Percentiles rank a stretch among this genome's conserved stretches.
Evolutionary conservation across 1,140 invertebrate genomes (phyloP).

Genomic region (Brachionus angularis): DNA sequence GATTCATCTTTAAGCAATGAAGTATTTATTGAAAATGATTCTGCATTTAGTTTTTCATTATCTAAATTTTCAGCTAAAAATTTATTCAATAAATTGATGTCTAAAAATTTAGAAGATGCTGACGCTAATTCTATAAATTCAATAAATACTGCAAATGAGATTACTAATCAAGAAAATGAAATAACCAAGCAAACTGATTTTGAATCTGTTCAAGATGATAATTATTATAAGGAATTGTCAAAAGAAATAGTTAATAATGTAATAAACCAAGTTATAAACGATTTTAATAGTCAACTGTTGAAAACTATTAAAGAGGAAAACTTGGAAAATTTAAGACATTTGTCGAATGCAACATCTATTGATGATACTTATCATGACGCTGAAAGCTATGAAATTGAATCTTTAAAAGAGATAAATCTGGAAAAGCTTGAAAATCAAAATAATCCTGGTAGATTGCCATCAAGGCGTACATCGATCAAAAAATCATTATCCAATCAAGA

Average conservation of each 20-base stretch:
- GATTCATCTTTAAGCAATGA: conserved; percentile 42
- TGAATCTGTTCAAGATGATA: too few species aligned
- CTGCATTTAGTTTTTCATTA: conserved; percentile 24
- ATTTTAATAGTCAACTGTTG: background rate
- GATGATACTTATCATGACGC: conserved; percentile 5
- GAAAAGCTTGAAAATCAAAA: background rate
- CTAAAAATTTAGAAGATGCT: conserved; percentile 3
- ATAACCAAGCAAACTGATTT: too few species aligned
- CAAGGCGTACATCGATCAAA: background rate
- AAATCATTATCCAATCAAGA: conserved; percentile 40
- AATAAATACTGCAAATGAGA: background rate
- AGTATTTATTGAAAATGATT: conserved; percentile 23
- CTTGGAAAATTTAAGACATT: background rate
- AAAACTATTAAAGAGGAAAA: background rate
- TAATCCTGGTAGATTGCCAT: background rate
- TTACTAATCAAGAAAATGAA: too few species aligned
- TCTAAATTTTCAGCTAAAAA: conserved; percentile 23
- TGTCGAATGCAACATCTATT: conserved; percentile 17
- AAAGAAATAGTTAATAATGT: conserved; percentile 13
- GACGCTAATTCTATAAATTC: background rate
- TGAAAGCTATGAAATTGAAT: background rate
- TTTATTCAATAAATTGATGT: conserved; percentile 24
- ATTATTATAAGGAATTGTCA: background rate
- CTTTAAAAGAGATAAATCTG: background rate
- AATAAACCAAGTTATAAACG: background rate